Percentiles rank a stretch among this genome's conserved stretches.
These are phyloP conservation scores for Oxyteleia sp. DNA, from an alignment of 2,888 invertebrate species.

Conservation along the genomic window DNA sequence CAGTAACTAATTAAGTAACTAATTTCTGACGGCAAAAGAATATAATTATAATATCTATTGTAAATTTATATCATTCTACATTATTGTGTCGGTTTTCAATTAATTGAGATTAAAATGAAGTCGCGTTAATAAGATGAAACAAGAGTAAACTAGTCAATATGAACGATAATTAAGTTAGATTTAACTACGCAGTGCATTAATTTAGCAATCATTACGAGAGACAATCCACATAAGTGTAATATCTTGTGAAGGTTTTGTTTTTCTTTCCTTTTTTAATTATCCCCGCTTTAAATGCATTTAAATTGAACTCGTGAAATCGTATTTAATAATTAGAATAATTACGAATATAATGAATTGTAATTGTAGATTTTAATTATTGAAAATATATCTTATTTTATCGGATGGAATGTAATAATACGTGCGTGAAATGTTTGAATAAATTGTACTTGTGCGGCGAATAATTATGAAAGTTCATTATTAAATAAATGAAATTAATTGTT, in stretches of 20 bases:
- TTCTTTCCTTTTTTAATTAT: neutral
- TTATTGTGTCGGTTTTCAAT: no score
- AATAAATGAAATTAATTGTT: constrained; percentile 41
- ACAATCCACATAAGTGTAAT: neutral
- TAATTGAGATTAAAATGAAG: neutral
- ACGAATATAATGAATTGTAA: constrained; percentile 3
- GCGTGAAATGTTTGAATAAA: constrained; percentile 18
- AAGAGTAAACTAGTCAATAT: neutral
- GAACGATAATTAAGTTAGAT: no score
- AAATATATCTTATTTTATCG: constrained; percentile 8
- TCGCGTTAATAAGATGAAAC: neutral
- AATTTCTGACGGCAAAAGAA: no score
- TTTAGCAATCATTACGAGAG: no score
- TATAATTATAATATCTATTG: no score
- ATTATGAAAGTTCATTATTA: constrained; percentile 25
- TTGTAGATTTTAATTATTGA: neutral
- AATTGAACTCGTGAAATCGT: neutral
- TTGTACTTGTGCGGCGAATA: constrained; percentile 3
- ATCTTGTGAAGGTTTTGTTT: no score
- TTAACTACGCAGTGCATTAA: no score
- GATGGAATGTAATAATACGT: neutral
- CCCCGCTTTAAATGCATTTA: neutral
- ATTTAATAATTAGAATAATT: constrained; percentile 5
- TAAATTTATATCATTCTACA: no score
- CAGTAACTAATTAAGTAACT: no score